Percentiles rank a stretch among this genome's conserved stretches.
phyloP scores from a whole-genome alignment of 2,888 invertebrate genomes.

The Nipponacmea schrenckii region DNA sequence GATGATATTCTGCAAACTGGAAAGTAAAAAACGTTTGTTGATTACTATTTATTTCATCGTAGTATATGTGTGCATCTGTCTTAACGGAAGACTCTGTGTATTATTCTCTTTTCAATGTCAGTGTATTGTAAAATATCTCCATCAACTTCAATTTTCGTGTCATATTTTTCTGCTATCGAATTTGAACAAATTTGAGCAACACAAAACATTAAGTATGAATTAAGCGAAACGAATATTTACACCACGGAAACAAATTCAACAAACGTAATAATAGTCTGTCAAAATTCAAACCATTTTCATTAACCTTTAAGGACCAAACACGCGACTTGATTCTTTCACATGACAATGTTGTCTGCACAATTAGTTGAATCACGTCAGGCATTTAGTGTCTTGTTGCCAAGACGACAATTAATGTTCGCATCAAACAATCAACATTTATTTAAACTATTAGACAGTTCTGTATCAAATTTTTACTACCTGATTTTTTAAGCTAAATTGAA shows the following conservation, averaged over 20 bases:
- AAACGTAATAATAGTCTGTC: slow-evolving; percentile 18
- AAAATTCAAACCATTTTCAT: slow-evolving; percentile 6
- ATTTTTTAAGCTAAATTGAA: slow-evolving; percentile 3
- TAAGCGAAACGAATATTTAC: slow-evolving; percentile 11
- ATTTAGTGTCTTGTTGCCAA: slow-evolving; percentile 4
- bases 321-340: slow-evolving; percentile 5
- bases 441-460: background rate
- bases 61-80: too few relatives aligned
- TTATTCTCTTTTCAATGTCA: too few relatives aligned
- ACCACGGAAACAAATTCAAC: slow-evolving; percentile 19
- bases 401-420: slow-evolving; percentile 2
- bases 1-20: too few relatives aligned
- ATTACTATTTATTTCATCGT: too few relatives aligned
- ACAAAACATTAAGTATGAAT: slow-evolving; percentile 4
- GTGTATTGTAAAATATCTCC: background rate
- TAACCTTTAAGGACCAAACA: background rate
- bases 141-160: background rate
- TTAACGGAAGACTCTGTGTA: too few relatives aligned
- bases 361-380: slow-evolving; percentile 4
- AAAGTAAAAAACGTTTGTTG: too few relatives aligned
- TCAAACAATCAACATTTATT: slow-evolving; percentile 6
- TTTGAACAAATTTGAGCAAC: slow-evolving; percentile 6
- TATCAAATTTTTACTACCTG: slow-evolving; percentile 8
- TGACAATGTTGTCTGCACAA: slow-evolving; percentile 4
- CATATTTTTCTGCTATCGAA: background rate